Base-by-base conservation (phyloP, 1,140 invertebrate genomes). In the Agraylea sexmaculata region DNA sequence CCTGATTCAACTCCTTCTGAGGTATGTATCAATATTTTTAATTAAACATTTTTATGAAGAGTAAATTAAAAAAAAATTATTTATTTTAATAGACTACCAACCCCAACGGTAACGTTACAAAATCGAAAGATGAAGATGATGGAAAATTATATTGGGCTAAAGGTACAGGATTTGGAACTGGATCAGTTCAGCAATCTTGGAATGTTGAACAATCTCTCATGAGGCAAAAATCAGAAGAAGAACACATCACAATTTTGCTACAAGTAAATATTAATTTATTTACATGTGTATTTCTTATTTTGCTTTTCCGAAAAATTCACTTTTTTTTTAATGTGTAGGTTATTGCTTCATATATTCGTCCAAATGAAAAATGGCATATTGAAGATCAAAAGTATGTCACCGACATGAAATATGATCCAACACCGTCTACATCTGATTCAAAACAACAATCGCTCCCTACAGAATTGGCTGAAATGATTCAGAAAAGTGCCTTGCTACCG, bases 131-230 rank as follows among this genome's bases (percentile, higher is more conserved):
- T 17, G 79, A 83, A 51, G 81, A 87, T 41, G 87, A 88, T 49
- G 77, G 78, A 1, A 87, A 92, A 54, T 67, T 86, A 43, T 94
- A 93, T 60, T 96, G 90, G 90, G 91, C 90, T 0, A 94, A 94
- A 56, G 83, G 80, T 5, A 91, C 90, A 1, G 92, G 92, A 3
- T 97, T 93, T 62, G 92, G 91, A 10, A 93, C 90, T 1, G 92
- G 92, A 1, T 92, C 87, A 1, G 95, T 88, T 2, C 82, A 87
- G 39, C 90, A 93, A 53, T 87, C 84, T 19, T 96, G 91, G 91
- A 91, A 96, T 61, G 87, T 94, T 7, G 89, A 94, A 53, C 85
- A 92, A 53, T 88, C 88, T 17, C 59, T 95, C n/a, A 57, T 87
- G 33, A 69, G 87, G 8, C 88, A 93, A 58, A 76, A 78, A 32